Conservation (phyloP, 2,797 vertebrate species). For the Heteromormyrus szaboi region DNA sequence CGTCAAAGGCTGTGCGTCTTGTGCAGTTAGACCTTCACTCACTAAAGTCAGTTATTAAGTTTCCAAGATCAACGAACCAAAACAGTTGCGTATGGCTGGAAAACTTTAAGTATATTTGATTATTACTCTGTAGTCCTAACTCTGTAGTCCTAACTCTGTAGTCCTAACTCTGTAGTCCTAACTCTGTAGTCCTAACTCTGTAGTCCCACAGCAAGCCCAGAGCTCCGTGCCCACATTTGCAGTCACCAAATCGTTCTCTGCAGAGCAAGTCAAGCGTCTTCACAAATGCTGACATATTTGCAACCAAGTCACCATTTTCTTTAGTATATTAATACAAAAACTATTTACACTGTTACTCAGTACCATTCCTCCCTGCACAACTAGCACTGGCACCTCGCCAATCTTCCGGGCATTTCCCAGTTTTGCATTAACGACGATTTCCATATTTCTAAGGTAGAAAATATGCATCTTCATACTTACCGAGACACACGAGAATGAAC, state of each 20-base stretch:
- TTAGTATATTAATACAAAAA: not conserved
- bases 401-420: no score
- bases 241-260: not conserved
- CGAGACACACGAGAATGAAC: not conserved
- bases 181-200: no score
- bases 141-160: no score
- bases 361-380: not conserved
- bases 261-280: not conserved
- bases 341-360: not conserved
- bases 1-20: not conserved
- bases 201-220: not conserved
- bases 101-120: not conserved
- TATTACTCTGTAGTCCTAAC: no score
- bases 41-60: not conserved
- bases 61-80: not conserved
- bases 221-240: not conserved
- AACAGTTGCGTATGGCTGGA: not conserved
- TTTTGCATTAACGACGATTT: not conserved
- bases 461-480: slow-evolving; percentile 14
- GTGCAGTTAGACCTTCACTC: not conserved
- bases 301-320: not conserved
- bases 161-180: no score
- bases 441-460: not conserved
- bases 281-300: not conserved
- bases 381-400: not conserved